phyloP scores from a whole-genome alignment of 2,888 invertebrate genomes.

The Trachelus iudaicus region DNA sequence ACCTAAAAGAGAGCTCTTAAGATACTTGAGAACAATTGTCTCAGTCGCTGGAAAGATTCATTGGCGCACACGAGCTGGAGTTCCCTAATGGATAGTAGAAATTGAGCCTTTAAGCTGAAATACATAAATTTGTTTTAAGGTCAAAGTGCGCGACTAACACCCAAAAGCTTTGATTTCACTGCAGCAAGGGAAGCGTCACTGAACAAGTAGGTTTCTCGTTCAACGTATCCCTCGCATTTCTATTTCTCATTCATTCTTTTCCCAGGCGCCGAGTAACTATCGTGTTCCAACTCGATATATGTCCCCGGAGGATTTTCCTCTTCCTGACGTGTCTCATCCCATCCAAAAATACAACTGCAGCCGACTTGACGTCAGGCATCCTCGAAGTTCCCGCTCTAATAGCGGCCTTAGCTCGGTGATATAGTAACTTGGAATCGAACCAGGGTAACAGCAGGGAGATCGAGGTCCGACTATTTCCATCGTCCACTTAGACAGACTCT shows the following conservation, averaged over 20 bases:
- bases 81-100: neutral
- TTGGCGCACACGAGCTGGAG: neutral
- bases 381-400: conserved; percentile 9
- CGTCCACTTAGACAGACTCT: conserved; percentile 11
- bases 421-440: conserved; percentile 37
- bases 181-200: neutral
- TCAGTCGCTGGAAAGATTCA: neutral
- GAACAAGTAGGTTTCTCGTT: neutral
- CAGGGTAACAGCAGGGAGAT: conserved; percentile 30
- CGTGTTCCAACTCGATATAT: neutral
- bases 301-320: neutral
- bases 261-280: neutral
- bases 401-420: conserved; percentile 8
- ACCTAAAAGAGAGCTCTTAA: neutral
- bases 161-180: neutral
- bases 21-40: neutral
- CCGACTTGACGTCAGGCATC: conserved; percentile 26
- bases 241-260: neutral
- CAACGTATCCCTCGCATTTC: neutral
- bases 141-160: neutral
- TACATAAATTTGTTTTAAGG: neutral
- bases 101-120: neutral
- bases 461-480: conserved; percentile 32
- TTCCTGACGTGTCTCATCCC: conserved; percentile 9
- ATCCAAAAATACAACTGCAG: conserved; percentile 34